Conservation (phyloP, 2,888 invertebrate species). For the Leistus spinibarbis region DNA sequence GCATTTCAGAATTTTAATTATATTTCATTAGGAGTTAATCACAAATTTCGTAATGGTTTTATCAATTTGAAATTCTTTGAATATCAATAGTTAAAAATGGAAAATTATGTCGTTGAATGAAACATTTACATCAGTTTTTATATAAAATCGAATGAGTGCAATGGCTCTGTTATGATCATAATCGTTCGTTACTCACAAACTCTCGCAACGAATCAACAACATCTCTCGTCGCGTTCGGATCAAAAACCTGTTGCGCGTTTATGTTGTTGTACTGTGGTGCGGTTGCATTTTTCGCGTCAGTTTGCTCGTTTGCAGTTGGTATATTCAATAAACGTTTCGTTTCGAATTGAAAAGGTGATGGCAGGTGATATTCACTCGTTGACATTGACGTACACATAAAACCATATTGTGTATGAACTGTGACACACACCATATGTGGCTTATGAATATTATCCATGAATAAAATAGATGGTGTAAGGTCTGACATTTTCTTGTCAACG, state of each 20-base stretch:
- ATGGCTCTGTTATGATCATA: background rate
- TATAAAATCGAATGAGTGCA: background rate
- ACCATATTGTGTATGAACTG: background rate
- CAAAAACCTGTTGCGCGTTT: background rate
- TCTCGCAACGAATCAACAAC: background rate
- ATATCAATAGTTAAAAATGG: too few relatives aligned
- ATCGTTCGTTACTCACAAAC: background rate
- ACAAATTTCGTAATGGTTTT: too few relatives aligned
- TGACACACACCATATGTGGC: background rate
- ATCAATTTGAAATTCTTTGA: too few relatives aligned
- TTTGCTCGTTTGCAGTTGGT: background rate
- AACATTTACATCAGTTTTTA: background rate
- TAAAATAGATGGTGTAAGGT: too few relatives aligned
- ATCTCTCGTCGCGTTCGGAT: too few relatives aligned
- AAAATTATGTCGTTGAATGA: too few relatives aligned
- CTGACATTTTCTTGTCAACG: too few relatives aligned
- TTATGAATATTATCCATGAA: background rate
- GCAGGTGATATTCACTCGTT: background rate
- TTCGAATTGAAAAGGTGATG: too few relatives aligned
- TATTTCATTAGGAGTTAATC: too few relatives aligned
- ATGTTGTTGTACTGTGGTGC: background rate
- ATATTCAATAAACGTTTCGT: background rate
- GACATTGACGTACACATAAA: background rate
- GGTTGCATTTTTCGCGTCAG: background rate
- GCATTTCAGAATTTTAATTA: too few relatives aligned